Base-by-base conservation (phyloP, 2,797 vertebrate genomes). In the Petrocephalus schoutedeni region DNA sequence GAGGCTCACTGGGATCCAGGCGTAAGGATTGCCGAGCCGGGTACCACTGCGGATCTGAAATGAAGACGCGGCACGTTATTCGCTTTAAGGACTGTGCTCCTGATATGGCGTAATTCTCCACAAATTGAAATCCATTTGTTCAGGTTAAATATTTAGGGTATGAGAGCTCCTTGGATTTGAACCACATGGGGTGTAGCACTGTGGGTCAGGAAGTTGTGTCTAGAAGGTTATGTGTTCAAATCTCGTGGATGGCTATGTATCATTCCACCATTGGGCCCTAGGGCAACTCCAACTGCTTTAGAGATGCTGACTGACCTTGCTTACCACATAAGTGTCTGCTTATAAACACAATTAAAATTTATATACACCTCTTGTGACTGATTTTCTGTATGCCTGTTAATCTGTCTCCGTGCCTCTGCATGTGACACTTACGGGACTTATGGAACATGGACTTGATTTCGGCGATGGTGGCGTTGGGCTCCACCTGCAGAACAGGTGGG, bases 401-500 rank as follows among this genome's bases (percentile, higher is more conserved):
- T 45, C 16, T 12, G n/a, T 54, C 4, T 14, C 36, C 16, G 6
- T 21, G n/a, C 45, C 19, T 28, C 9, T 5, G n/a, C 14, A 10
- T 86, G n/a, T 16, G 14, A 28, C 89, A 97, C 98, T 95, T 94
- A 98, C 98, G 97, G 89, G 93, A 96, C 94, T 96, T 98, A 93
- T 97, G 97, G 95, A 99, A 99, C 95, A 98, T 97, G 6, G 94
- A 97, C 95, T 99, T 99, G 94, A 99, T 98, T 91, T 99, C 98
- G 0, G 96, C 96, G 0, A 99, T 95, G 0, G 98, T 98, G 90
- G 98, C 97, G 92, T 98, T 97, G 89, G 98, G 98, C 91, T 99
- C 98, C 88, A 99, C 98, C 98, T 99, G 92, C 57, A 92, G 93
- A 92, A 83, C 89, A 89, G 32, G 19, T 6, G n/a, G 28, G n/a